Percentiles rank a stretch among this genome's conserved stretches.
phyloP scores from a whole-genome alignment of 2,113 vertebrate genomes.

The Perca fluviatilis region DNA sequence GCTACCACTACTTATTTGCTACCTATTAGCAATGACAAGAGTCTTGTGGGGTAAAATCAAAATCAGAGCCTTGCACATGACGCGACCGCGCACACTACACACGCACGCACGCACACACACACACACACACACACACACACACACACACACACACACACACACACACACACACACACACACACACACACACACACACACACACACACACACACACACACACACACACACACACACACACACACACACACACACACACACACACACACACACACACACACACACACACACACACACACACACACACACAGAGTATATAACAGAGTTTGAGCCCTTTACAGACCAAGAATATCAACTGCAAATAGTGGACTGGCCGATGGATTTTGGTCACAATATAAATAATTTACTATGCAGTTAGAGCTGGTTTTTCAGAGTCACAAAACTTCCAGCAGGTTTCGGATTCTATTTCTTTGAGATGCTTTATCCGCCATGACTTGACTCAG shows the following conservation, averaged over 20 bases:
- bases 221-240: too few relatives aligned
- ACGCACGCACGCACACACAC: neutral
- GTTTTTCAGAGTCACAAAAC: neutral
- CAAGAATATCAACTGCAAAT: slow-evolving; percentile 1
- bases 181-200: too few relatives aligned
- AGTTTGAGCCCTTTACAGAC: slow-evolving; percentile 12
- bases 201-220: too few relatives aligned
- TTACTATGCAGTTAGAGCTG: slow-evolving; percentile 3
- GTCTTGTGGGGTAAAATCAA: slow-evolving; percentile 10
- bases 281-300: too few relatives aligned
- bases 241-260: too few relatives aligned
- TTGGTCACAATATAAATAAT: slow-evolving; percentile 33
- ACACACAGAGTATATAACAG: neutral
- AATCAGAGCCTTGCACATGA: slow-evolving; percentile 3
- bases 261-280: too few relatives aligned
- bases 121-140: neutral
- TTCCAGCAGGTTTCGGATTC: neutral
- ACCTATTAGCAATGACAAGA: slow-evolving; percentile 23
- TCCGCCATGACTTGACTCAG: neutral
- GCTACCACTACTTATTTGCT: neutral
- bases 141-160: neutral
- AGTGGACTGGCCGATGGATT: neutral
- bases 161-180: neutral
- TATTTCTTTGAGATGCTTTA: neutral
- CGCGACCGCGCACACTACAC: too few relatives aligned